A percentile compares a stretch with the other conserved stretches of the same genome.
These are phyloP conservation scores for Bombus superbus DNA, from an alignment of 1,140 invertebrate species.

Conservation along the genomic window DNA sequence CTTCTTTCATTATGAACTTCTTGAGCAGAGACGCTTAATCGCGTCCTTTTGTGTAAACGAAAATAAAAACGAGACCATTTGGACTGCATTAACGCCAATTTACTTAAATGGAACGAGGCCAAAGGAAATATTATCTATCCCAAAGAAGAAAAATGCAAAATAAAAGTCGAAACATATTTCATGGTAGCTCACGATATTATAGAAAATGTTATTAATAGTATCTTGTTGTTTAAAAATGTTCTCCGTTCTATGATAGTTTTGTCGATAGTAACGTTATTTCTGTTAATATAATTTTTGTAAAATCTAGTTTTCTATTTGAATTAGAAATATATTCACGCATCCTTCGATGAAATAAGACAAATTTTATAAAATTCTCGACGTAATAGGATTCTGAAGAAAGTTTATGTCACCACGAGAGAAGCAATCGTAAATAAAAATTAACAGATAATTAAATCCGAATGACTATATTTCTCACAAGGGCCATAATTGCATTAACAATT, in stretches of 20 bases:
- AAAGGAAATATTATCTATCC: not conserved
- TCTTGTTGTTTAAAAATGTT: not conserved
- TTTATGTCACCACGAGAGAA: too few relatives aligned
- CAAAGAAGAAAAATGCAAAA: not conserved
- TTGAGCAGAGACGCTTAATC: not conserved
- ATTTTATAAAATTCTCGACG: too few relatives aligned
- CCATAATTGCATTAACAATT: slow-evolving; percentile 2
- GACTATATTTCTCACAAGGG: not conserved
- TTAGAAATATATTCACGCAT: too few relatives aligned
- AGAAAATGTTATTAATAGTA: not conserved
- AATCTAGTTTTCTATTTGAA: not conserved
- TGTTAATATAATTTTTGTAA: not conserved
- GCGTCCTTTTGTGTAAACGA: not conserved
- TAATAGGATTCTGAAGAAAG: too few relatives aligned
- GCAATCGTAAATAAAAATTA: not conserved
- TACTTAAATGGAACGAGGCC: not conserved
- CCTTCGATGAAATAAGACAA: too few relatives aligned
- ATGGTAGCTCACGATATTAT: not conserved
- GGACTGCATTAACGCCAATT: slow-evolving; percentile 13
- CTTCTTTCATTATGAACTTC: not conserved
- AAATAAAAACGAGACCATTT: slow-evolving; percentile 11
- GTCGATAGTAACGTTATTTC: not conserved
- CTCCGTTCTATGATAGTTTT: not conserved
- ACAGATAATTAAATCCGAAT: not conserved
- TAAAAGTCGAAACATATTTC: not conserved